phyloP scores from a whole-genome alignment of 2,797 vertebrate genomes.

The Pterois miles region DNA sequence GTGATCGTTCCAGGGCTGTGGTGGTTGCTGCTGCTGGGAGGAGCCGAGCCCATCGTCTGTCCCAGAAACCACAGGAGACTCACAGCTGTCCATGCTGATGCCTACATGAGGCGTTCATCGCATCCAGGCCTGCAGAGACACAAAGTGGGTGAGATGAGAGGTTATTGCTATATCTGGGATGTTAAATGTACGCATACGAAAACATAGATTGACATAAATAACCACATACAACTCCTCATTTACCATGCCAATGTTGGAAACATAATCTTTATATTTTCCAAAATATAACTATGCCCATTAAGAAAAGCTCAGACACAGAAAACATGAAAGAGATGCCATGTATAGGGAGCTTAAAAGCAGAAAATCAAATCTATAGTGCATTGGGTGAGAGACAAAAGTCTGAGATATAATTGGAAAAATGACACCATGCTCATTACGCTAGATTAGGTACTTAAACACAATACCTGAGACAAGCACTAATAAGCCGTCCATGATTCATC shows the following conservation, averaged over 20 bases:
- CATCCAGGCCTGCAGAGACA: slow-evolving; percentile 93
- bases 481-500: slow-evolving; percentile 84
- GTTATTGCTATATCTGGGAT: slow-evolving; percentile 56
- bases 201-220: slow-evolving; percentile 1
- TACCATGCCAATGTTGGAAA: slow-evolving; percentile 39
- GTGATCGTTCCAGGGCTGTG: slow-evolving; percentile 90
- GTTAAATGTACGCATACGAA: neutral
- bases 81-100: slow-evolving; percentile 99
- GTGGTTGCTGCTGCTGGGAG: slow-evolving; percentile 91
- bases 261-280: slow-evolving; percentile 11
- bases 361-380: slow-evolving; percentile 73
- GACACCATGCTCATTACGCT: slow-evolving; percentile 84
- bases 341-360: slow-evolving; percentile 49
- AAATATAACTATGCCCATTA: slow-evolving; percentile 34
- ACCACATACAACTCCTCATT: slow-evolving; percentile 12
- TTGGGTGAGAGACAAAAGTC: slow-evolving; percentile 75
- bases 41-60: slow-evolving; percentile 99
- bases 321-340: slow-evolving; percentile 48
- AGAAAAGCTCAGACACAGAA: slow-evolving; percentile 43
- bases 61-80: slow-evolving; percentile 98
- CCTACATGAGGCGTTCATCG: slow-evolving; percentile 98
- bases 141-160: slow-evolving; percentile 46
- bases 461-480: slow-evolving; percentile 87
- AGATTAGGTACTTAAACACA: slow-evolving; percentile 88
- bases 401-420: slow-evolving; percentile 84